Evolutionary conservation across 2,113 vertebrate genomes (phyloP).

Genomic region (Dendrocopos noguchii): DNA sequence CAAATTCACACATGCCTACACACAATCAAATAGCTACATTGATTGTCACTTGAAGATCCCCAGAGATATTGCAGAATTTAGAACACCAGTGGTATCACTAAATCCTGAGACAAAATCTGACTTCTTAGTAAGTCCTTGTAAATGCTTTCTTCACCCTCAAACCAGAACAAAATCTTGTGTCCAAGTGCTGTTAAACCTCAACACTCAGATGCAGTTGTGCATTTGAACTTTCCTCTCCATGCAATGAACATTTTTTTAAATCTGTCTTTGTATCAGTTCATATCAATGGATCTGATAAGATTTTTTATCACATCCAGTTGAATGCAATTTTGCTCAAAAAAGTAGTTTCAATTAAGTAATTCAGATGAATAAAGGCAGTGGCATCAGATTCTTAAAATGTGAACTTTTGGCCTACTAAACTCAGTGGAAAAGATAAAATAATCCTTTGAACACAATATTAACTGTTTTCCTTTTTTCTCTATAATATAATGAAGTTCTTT

Average conservation of each 20-base stretch:
- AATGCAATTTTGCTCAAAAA: neutral
- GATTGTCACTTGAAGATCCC: neutral
- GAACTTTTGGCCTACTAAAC: constrained; percentile 5
- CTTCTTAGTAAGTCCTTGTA: neutral
- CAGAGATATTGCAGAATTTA: neutral
- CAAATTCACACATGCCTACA: neutral
- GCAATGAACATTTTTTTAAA: neutral
- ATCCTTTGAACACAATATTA: constrained; percentile 49
- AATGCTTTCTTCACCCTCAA: neutral
- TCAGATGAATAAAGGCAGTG: neutral
- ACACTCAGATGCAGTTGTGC: neutral
- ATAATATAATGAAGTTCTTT: constrained; percentile 52
- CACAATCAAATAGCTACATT: neutral
- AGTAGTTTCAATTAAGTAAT: neutral
- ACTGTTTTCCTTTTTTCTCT: constrained; percentile 30
- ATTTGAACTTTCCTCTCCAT: neutral
- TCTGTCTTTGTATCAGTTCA: neutral
- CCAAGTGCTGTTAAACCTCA: neutral
- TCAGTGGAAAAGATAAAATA: neutral
- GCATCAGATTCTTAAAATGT: neutral
- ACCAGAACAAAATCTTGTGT: neutral
- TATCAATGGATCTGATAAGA: neutral
- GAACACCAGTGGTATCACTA: neutral
- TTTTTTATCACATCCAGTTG: neutral
- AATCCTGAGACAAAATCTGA: neutral